These are phyloP conservation scores for Epirrhoe tristata DNA, from an alignment of 2,888 invertebrate species.

Conservation along the genomic window DNA sequence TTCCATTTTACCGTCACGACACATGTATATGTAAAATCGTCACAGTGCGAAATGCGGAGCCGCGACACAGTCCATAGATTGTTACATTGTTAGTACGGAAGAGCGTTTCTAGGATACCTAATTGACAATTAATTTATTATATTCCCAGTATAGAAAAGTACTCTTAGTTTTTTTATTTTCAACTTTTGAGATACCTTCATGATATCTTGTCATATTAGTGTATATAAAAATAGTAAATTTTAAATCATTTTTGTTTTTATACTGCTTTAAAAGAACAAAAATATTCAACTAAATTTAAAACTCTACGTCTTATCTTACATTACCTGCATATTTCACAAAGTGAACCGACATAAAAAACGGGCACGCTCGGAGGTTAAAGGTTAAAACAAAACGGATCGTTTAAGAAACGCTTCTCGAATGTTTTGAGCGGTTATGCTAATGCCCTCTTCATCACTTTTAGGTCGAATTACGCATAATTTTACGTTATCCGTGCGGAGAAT, in stretches of 20 bases:
- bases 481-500: conserved; percentile 32
- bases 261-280: neutral
- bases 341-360: conserved; percentile 24
- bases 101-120: too few relatives aligned
- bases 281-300: neutral
- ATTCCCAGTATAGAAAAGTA: too few relatives aligned
- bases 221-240: neutral
- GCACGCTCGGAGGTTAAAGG: conserved; percentile 30
- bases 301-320: conserved; percentile 2
- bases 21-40: too few relatives aligned
- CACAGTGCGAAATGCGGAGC: too few relatives aligned
- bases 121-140: too few relatives aligned
- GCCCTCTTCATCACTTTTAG: conserved; percentile 41
- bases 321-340: conserved; percentile 18
- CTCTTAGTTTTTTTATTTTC: too few relatives aligned
- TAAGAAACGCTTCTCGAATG: conserved; percentile 33
- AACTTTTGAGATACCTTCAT: neutral
- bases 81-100: too few relatives aligned
- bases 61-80: too few relatives aligned
- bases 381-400: conserved; percentile 34
- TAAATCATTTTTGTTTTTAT: neutral
- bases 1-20: too few relatives aligned
- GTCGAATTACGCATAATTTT: conserved; percentile 47
- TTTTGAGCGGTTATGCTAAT: conserved; percentile 42
- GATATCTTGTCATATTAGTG: neutral